Evolutionary conservation across 2,888 invertebrate genomes (phyloP).

Genomic region (Nyleta sp.): DNA sequence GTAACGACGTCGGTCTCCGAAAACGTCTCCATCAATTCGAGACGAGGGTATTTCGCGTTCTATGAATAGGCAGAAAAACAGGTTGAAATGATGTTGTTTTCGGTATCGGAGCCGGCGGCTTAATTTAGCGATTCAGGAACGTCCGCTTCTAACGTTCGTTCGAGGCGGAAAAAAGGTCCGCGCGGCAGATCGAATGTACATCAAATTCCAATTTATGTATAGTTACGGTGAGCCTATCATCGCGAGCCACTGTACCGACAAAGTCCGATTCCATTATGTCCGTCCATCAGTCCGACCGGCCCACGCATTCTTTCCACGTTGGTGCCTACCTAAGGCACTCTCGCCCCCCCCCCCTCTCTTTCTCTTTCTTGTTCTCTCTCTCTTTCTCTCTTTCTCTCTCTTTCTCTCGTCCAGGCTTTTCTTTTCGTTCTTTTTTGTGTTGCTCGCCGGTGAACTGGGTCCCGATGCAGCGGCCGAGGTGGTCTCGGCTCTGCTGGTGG

Average conservation of each 20-base stretch:
- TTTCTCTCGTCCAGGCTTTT: slow-evolving; percentile 41
- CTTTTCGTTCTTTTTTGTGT: slow-evolving; percentile 45
- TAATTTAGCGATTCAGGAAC: slow-evolving; percentile 41
- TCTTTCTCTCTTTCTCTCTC: slow-evolving; percentile 43
- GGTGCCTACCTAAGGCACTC: slow-evolving; percentile 61
- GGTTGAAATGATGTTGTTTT: slow-evolving; percentile 29
- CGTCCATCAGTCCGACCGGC: slow-evolving; percentile 66
- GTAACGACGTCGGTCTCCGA: slow-evolving; percentile 35
- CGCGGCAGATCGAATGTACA: slow-evolving; percentile 35
- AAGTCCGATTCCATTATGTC: slow-evolving; percentile 80
- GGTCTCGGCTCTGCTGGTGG: slow-evolving; percentile 81
- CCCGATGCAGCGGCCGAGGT: slow-evolving; percentile 77
- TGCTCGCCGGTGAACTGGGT: slow-evolving; percentile 66
- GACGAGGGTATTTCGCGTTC: slow-evolving; percentile 2
- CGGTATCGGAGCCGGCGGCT: slow-evolving; percentile 6
- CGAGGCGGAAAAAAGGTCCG: slow-evolving; percentile 27
- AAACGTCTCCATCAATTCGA: slow-evolving; percentile 43
- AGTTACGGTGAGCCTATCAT: slow-evolving; percentile 64
- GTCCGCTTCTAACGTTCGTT: slow-evolving; percentile 20
- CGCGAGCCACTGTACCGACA: slow-evolving; percentile 73
- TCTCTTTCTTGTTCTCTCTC: slow-evolving; percentile 38
- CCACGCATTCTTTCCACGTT: slow-evolving; percentile 78
- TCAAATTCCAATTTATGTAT: slow-evolving; percentile 60
- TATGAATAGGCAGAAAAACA: slow-evolving; percentile 28
- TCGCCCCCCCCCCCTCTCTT: slow-evolving; percentile 44